Base-by-base conservation (phyloP, 1,140 invertebrate species). In the Periplaneta americana region DNA sequence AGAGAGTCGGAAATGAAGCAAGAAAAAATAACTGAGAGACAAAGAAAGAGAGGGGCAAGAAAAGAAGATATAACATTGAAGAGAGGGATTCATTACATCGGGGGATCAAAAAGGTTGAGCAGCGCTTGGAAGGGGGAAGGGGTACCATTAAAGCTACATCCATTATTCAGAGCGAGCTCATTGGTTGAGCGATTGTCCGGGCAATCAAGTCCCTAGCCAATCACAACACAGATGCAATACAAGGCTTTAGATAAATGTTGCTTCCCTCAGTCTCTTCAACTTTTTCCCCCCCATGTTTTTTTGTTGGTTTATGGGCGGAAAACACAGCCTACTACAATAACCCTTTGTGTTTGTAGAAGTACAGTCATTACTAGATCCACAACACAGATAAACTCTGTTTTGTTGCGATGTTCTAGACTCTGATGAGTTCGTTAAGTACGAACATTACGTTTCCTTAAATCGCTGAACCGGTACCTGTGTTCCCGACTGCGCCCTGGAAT, bases 171-270 rank as follows among this genome's bases (percentile, higher is more conserved):
- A n/a, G 75, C 18, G 75, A 77, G 34, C 75, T 77, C 31, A 77
- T 77, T 77, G 75, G 75, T 37, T 37, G 75, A 77, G 75, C 75
- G 34, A 34, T 77, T 37, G 35, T 37, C 75, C n/a, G 75, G 34
- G 75, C 75, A 77, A 77, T 77, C 75, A 77, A 37, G 75, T 77
- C 75, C 75, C 75, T 77, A 77, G 75, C 48, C 48, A 66, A 66
- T 66, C 48, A 66, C 22, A 66, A 66, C n/a, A 66, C 48, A 66
- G 48, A 66, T 66, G 9, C 48, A 28, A n/a, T 3, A 48, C 48
- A 66, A 66, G 48, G 48, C 48, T 66, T 66, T 66, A 66, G 48
- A 66, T 66, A 11, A 66, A 66, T 66, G 48, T 66, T 66, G 48
- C 22, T 66, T 66, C n/a, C 4, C 48, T 66, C n/a, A 28, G 48